These are phyloP conservation scores for Linurgus olivaceus DNA, from an alignment of 2,797 vertebrate species.

Conservation along the genomic window DNA sequence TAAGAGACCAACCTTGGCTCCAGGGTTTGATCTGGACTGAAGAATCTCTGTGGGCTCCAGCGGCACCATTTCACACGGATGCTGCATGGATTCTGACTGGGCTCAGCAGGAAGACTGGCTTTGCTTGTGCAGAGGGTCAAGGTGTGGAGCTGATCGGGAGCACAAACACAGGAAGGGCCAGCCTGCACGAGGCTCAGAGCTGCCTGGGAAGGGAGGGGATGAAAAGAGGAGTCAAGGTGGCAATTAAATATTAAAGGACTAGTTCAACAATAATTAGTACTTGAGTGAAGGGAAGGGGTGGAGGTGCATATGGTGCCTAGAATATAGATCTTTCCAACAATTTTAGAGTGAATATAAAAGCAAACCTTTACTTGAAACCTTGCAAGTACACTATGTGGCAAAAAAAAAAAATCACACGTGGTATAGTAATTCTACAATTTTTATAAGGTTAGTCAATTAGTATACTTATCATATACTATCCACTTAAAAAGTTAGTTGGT, in stretches of 20 bases:
- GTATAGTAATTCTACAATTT: neutral
- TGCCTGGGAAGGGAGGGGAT: constrained; percentile 19
- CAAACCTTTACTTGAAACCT: neutral
- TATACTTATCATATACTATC: neutral
- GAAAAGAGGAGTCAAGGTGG: neutral
- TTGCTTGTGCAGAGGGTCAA: neutral
- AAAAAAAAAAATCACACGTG: accelerated
- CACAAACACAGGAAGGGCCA: neutral
- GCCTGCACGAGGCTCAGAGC: neutral
- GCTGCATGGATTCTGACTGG: neutral
- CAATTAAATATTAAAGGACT: constrained; percentile 48
- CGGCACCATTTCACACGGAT: accelerated
- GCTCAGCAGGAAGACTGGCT: neutral
- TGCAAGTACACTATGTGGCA: neutral
- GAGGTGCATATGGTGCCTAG: neutral
- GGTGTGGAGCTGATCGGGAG: neutral
- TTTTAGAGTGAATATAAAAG: neutral
- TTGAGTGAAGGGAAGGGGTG: neutral
- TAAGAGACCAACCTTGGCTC: constrained; percentile 41
- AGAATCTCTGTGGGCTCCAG: neutral
- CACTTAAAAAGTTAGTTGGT: neutral
- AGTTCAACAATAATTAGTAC: constrained; percentile 17
- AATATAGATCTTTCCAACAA: neutral
- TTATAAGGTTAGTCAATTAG: neutral
- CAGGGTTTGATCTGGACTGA: neutral